Evolutionary conservation across 2,888 invertebrate species (phyloP).

Genomic region (Acleris laterana): DNA sequence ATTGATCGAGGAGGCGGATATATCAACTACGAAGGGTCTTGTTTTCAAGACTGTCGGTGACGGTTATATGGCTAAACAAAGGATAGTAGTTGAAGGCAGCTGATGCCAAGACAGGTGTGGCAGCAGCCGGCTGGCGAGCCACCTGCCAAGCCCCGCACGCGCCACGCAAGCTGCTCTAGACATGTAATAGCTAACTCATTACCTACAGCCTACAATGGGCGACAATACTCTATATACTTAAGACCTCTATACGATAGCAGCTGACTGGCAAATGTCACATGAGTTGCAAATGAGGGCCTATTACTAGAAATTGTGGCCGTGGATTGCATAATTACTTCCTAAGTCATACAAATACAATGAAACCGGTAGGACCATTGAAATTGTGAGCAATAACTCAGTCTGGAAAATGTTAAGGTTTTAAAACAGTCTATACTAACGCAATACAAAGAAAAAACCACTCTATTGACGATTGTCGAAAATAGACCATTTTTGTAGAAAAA

Average conservation of each 20-base stretch:
- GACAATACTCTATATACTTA: background rate
- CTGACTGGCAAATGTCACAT: conserved; percentile 55
- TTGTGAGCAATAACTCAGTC: background rate
- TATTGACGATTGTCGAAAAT: background rate
- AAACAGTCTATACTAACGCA: background rate
- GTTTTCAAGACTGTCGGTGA: conserved; percentile 28
- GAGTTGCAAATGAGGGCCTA: conserved; percentile 42
- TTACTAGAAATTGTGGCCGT: conserved; percentile 37
- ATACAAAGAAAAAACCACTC: background rate
- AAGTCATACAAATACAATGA: conserved; percentile 8
- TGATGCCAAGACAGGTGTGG: conserved; percentile 80
- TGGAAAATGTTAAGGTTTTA: background rate
- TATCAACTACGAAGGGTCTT: conserved; percentile 31
- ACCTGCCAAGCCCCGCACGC: conserved; percentile 72
- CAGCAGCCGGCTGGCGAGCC: conserved; percentile 68
- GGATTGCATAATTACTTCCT: conserved; percentile 24
- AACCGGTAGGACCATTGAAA: conserved; percentile 1
- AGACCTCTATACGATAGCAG: conserved; percentile 51
- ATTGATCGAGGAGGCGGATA: conserved; percentile 35
- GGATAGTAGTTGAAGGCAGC: conserved; percentile 72
- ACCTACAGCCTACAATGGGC: conserved; percentile 19
- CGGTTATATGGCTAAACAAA: conserved; percentile 52
- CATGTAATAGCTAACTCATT: conserved; percentile 33
- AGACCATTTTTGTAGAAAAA: background rate
- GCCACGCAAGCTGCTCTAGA: conserved; percentile 74